These are phyloP conservation scores for Stenoptilia bipunctidactyla DNA, from an alignment of 2,888 invertebrate genomes.

Conservation along the genomic window DNA sequence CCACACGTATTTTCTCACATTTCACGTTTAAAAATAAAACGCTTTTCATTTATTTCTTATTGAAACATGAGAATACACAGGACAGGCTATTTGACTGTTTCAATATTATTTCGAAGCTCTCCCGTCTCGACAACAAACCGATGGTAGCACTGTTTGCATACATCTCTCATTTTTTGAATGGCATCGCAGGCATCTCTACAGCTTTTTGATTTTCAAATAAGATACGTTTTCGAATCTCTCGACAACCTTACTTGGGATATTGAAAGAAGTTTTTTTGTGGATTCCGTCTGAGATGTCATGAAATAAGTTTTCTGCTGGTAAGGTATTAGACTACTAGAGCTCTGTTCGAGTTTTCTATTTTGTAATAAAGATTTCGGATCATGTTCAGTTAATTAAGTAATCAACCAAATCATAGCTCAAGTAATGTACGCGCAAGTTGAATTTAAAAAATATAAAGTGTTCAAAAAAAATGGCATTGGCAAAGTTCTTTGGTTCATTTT, in stretches of 20 bases:
- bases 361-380: too few species aligned
- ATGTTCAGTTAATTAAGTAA: too few species aligned
- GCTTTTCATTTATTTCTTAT: too few species aligned
- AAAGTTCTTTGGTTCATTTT: too few species aligned
- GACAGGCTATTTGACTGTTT: background rate
- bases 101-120: background rate
- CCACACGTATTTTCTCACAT: too few species aligned
- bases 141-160: constrained; percentile 25
- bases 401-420: too few species aligned
- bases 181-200: constrained; percentile 21
- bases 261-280: constrained; percentile 19
- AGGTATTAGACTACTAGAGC: constrained; percentile 16
- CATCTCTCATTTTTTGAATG: constrained; percentile 33
- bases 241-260: constrained; percentile 23
- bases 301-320: constrained; percentile 7
- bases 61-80: too few species aligned
- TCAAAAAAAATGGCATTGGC: too few species aligned
- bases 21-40: too few species aligned
- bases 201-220: constrained; percentile 50
- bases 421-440: too few species aligned
- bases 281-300: background rate
- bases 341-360: constrained; percentile 5
- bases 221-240: constrained; percentile 45
- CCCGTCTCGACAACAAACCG: constrained; percentile 8
- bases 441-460: too few species aligned